phyloP scores from a whole-genome alignment of 2,888 invertebrate species.

The Hypselothyrea guttata region DNA sequence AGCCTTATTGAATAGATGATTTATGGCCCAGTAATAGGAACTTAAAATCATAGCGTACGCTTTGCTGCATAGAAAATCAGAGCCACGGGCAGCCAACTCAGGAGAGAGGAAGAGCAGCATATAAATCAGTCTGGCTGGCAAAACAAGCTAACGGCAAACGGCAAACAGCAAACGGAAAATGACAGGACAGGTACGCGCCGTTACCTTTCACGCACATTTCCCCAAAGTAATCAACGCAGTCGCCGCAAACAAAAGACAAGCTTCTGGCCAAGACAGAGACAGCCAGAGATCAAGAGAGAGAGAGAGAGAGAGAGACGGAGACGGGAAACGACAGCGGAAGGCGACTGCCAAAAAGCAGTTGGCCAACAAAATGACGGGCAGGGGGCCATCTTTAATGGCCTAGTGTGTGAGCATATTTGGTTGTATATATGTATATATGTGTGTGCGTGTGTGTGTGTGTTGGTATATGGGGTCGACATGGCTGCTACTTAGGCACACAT shows the following conservation, averaged over 20 bases:
- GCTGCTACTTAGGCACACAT: slow-evolving; percentile 71
- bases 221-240: slow-evolving; percentile 72
- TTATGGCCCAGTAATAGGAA: slow-evolving; percentile 59
- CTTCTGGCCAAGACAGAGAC: slow-evolving; percentile 25
- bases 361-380: slow-evolving; percentile 30
- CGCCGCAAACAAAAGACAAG: slow-evolving; percentile 61
- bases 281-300: slow-evolving; percentile 27
- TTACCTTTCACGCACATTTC: slow-evolving; percentile 74
- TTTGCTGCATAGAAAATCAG: slow-evolving; percentile 55
- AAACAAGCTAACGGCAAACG: slow-evolving; percentile 53
- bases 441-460: slow-evolving; percentile 12
- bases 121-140: slow-evolving; percentile 55
- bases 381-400: slow-evolving; percentile 54
- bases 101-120: slow-evolving; percentile 25
- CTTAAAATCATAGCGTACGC: slow-evolving; percentile 56
- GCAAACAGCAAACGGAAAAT: slow-evolving; percentile 63
- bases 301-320: neutral
- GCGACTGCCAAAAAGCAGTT: slow-evolving; percentile 32
- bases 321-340: slow-evolving; percentile 19
- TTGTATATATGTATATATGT: too few species aligned
- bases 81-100: slow-evolving; percentile 14
- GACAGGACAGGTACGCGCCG: slow-evolving; percentile 66
- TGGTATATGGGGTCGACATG: slow-evolving; percentile 26
- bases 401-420: slow-evolving; percentile 15
- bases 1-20: slow-evolving; percentile 54